Percentiles rank a stretch among this genome's conserved stretches.
These are phyloP conservation scores for Ips typographus DNA, from an alignment of 1,140 invertebrate species.

Conservation along the genomic window DNA sequence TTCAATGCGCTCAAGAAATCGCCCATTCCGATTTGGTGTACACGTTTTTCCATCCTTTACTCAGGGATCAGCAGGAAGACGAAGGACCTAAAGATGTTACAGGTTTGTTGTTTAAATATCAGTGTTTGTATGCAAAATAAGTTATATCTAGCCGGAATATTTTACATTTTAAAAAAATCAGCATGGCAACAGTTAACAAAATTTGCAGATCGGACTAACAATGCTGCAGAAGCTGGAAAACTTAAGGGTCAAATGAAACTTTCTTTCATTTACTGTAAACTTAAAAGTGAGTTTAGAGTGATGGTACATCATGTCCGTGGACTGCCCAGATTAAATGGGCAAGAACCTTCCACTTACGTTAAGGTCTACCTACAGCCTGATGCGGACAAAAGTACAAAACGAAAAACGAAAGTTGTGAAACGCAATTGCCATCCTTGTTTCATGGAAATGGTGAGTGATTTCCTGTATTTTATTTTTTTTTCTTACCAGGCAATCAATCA, in stretches of 20 bases:
- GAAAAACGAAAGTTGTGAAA: constrained; percentile 92
- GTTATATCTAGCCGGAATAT: neutral
- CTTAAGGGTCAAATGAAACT: constrained; percentile 60
- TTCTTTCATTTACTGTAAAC: constrained; percentile 73
- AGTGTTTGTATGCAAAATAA: neutral
- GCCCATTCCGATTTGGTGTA: constrained; percentile 95
- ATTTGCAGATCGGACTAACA: constrained; percentile 9
- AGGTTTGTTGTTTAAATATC: constrained; percentile 55
- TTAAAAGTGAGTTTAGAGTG: constrained; percentile 73
- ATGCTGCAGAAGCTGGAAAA: constrained; percentile 40
- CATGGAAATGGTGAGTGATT: constrained; percentile 87
- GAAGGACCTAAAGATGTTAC: constrained; percentile 61
- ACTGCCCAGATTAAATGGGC: constrained; percentile 71
- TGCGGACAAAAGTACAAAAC: constrained; percentile 85
- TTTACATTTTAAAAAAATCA: no score
- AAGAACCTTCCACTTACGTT: constrained; percentile 88
- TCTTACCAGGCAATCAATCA: no score
- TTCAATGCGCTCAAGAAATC: constrained; percentile 88
- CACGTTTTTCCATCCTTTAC: constrained; percentile 95
- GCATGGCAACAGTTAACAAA: neutral
- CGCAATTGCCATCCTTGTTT: constrained; percentile 93
- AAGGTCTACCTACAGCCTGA: constrained; percentile 92
- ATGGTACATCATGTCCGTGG: constrained; percentile 89
- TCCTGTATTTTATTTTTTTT: constrained; percentile 25
- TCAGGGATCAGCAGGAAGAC: constrained; percentile 85